phyloP scores from a whole-genome alignment of 2,797 vertebrate species.

The Onychomys leucogaster region DNA sequence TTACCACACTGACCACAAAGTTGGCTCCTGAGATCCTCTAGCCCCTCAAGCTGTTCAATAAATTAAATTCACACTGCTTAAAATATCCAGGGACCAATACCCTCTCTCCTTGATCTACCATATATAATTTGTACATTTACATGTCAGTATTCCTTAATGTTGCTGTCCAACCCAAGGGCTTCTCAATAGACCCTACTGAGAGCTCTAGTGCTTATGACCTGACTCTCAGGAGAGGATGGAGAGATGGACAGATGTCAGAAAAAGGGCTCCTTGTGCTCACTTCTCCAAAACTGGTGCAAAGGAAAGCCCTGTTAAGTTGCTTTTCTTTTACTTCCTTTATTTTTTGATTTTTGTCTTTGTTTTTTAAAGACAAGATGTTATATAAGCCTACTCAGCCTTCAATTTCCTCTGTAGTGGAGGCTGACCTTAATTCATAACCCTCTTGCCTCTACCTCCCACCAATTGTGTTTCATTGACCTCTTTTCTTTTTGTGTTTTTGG shows the following conservation, averaged over 20 bases:
- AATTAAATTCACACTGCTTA: constrained; percentile 4
- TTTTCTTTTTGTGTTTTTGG: neutral
- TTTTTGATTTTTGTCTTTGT: neutral
- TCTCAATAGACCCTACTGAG: neutral
- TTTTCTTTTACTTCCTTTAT: neutral
- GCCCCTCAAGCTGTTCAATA: neutral
- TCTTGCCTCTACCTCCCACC: neutral
- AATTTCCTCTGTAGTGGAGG: neutral
- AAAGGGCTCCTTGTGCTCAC: neutral
- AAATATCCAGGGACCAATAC: neutral
- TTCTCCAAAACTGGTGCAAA: neutral
- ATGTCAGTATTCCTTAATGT: neutral
- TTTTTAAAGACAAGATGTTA: neutral
- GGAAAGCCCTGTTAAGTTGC: neutral
- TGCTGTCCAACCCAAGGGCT: neutral
- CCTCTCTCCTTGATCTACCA: neutral
- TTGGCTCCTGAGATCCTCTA: neutral
- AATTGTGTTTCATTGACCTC: neutral
- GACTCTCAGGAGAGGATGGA: neutral
- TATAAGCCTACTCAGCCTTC: neutral
- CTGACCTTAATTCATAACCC: neutral
- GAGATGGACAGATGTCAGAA: neutral
- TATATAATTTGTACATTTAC: neutral
- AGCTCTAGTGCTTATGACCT: neutral
- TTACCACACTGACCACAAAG: neutral